These are phyloP conservation scores for Copidosoma aretas DNA, from an alignment of 2,888 invertebrate genomes.

Conservation along the genomic window DNA sequence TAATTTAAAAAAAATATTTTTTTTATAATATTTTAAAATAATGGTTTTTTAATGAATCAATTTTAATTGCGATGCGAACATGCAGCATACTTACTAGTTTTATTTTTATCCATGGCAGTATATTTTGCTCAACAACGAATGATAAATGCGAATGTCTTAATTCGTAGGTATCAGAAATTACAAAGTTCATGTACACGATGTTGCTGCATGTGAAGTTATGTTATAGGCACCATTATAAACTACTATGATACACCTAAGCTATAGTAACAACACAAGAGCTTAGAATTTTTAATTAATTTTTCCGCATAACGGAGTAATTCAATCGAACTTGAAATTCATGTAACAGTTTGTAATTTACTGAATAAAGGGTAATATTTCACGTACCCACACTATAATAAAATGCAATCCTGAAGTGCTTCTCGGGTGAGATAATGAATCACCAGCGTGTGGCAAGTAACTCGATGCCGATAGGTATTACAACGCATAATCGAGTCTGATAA, in stretches of 20 bases:
- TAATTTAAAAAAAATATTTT: no score
- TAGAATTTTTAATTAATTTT: constrained; percentile 21
- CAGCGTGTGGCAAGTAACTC: constrained; percentile 4
- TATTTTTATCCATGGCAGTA: no score
- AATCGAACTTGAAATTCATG: constrained; percentile 19
- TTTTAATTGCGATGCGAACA: no score
- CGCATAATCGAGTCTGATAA: constrained; percentile 12
- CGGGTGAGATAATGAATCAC: constrained; percentile 16
- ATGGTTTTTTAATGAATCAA: no score
- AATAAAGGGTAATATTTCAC: neutral
- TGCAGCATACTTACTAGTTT: no score
- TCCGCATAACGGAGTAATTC: neutral
- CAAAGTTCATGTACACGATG: no score
- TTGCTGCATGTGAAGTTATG: constrained; percentile 5
- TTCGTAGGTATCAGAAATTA: no score
- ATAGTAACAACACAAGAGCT: constrained; percentile 24
- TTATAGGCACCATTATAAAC: constrained; percentile 4
- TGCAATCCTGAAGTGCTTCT: constrained; percentile 2
- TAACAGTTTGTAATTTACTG: constrained; percentile 11
- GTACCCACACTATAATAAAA: constrained; percentile 3
- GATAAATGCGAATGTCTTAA: no score
- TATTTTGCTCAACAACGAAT: no score
- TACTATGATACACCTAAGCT: neutral
- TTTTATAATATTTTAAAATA: no score
- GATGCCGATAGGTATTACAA: constrained; percentile 4